Evolutionary conservation across 64 coral and sea anemone genomes (phyloP).

Genomic region (Pocillopora damicornis): DNA sequence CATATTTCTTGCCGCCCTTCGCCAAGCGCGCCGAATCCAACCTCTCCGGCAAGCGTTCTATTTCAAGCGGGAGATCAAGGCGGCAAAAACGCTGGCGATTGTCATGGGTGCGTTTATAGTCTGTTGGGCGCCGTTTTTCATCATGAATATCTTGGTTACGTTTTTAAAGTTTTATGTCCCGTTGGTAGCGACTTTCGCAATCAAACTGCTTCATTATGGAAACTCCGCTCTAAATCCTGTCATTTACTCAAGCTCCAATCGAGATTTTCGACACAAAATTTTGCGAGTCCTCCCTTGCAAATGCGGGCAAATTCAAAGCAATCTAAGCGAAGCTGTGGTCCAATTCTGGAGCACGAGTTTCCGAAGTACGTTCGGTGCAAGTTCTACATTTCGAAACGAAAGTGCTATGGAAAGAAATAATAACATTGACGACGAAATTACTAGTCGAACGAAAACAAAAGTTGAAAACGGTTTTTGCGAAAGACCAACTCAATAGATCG

Average conservation of each 20-base stretch:
- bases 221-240: conserved; percentile 63
- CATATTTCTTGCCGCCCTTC: conserved; percentile 63
- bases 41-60: conserved; percentile 74
- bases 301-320: conserved; percentile 6
- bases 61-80: conserved; percentile 83
- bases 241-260: conserved; percentile 55
- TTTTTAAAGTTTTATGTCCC: conserved; percentile 4
- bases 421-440: not conserved
- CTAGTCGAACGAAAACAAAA: not conserved
- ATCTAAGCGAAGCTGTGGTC: conserved; percentile 8
- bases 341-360: conserved; percentile 13
- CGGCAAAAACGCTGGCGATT: conserved; percentile 81
- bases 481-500: not conserved
- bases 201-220: conserved; percentile 51
- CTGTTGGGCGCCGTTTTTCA: conserved; percentile 85
- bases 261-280: conserved; percentile 57
- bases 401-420: not conserved
- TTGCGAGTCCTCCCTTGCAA: conserved; percentile 50
- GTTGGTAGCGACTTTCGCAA: conserved; percentile 19
- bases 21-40: conserved; percentile 57
- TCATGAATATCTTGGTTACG: conserved; percentile 53
- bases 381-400: not conserved
- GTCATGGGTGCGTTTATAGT: conserved; percentile 84
- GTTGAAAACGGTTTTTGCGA: not conserved
- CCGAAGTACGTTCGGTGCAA: not conserved